These are phyloP conservation scores for Pygoscelis antarcticus DNA, from an alignment of 2,113 vertebrate genomes.

Conservation along the genomic window DNA sequence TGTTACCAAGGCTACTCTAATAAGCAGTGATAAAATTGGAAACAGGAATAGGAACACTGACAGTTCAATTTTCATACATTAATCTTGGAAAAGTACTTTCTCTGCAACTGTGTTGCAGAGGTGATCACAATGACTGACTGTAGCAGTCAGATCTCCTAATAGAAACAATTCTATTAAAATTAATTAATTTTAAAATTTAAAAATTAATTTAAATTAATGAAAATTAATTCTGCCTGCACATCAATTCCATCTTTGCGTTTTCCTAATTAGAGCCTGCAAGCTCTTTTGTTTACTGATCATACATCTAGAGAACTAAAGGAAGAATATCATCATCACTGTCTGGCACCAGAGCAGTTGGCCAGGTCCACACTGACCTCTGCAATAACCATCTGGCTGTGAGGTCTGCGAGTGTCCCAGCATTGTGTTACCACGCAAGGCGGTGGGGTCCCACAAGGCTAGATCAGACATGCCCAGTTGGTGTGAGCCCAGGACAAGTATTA, in stretches of 20 bases:
- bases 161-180: background rate
- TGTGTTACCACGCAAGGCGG: fast-evolving
- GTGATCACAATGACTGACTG: background rate
- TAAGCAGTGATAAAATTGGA: background rate
- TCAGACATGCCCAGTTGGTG: background rate
- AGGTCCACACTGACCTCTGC: background rate
- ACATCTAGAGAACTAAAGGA: background rate
- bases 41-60: background rate
- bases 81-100: background rate
- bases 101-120: background rate
- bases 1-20: background rate
- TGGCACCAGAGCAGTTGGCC: background rate
- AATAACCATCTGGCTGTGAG: background rate
- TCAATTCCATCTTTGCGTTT: background rate
- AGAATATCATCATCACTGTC: background rate
- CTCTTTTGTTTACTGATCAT: background rate
- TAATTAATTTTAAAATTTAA: background rate
- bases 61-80: background rate
- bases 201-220: background rate
- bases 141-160: background rate
- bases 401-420: background rate
- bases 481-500: background rate
- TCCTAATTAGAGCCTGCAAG: background rate
- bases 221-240: background rate
- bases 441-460: background rate